These are phyloP conservation scores for Drosophila mercatorum DNA, from an alignment of 2,888 invertebrate species.

Conservation along the genomic window DNA sequence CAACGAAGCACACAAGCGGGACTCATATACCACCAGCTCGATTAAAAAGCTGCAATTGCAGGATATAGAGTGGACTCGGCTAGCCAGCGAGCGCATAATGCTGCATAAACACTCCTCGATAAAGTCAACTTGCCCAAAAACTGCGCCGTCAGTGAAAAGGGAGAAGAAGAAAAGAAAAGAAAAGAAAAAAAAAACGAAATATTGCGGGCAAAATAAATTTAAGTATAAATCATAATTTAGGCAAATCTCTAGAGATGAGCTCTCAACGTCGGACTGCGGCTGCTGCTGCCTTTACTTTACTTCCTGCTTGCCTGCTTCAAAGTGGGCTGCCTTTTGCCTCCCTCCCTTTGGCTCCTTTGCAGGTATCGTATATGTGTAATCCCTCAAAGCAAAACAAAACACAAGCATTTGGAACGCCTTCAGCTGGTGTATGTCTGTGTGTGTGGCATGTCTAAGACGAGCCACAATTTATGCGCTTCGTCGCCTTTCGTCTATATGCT, in stretches of 20 bases:
- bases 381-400: constrained; percentile 73
- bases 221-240: constrained; percentile 78
- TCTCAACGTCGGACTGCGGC: constrained; percentile 54
- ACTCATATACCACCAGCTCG: constrained; percentile 57
- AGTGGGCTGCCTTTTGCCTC: constrained; percentile 8
- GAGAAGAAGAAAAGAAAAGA: too few relatives aligned
- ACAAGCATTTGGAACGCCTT: constrained; percentile 48
- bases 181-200: constrained; percentile 7
- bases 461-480: constrained; percentile 76
- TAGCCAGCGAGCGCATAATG: constrained; percentile 23
- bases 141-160: constrained; percentile 55
- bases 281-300: constrained; percentile 27
- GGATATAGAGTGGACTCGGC: constrained; percentile 11
- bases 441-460: constrained; percentile 40
- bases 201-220: constrained; percentile 53
- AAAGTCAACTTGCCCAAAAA: constrained; percentile 25
- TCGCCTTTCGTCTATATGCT: constrained; percentile 75
- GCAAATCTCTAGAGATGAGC: constrained; percentile 77
- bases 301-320: constrained; percentile 8
- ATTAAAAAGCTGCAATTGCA: constrained; percentile 52
- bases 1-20: constrained; percentile 73
- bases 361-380: constrained; percentile 52
- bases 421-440: constrained; percentile 21
- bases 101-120: constrained; percentile 40
- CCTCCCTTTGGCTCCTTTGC: constrained; percentile 7